These are phyloP conservation scores for Brachionus manjavacas DNA, from an alignment of 1,140 invertebrate species.

Conservation along the genomic window DNA sequence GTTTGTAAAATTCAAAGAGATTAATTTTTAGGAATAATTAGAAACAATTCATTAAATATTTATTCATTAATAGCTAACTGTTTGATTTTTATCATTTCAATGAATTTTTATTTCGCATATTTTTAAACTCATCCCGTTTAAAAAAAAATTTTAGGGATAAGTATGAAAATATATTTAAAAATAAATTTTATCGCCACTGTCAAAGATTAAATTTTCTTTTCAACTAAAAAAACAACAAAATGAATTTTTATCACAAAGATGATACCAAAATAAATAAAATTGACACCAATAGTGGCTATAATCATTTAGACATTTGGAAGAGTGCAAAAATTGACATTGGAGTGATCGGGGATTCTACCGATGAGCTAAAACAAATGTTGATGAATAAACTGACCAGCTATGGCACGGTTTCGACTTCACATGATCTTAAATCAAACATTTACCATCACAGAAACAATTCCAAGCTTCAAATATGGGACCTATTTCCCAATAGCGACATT, in stretches of 20 bases:
- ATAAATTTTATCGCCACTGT: not conserved
- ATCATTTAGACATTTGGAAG: not conserved
- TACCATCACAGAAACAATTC: conserved; percentile 24
- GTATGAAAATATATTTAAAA: not conserved
- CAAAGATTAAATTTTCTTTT: no score
- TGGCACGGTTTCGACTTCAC: not conserved
- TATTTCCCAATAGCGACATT: not conserved
- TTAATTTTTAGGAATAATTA: not conserved
- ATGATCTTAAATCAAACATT: not conserved
- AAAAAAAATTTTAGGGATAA: not conserved
- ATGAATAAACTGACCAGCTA: conserved; percentile 2
- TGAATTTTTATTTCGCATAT: not conserved
- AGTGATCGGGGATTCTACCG: not conserved
- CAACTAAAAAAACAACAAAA: not conserved
- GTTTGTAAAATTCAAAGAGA: not conserved
- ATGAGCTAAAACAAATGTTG: not conserved
- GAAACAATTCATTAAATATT: not conserved
- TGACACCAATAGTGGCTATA: not conserved
- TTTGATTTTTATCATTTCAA: not conserved
- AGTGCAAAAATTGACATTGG: not conserved
- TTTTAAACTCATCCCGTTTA: not conserved
- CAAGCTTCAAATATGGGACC: not conserved
- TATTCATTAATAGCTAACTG: not conserved
- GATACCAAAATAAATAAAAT: not conserved
- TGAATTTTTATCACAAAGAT: not conserved